These are phyloP conservation scores for Drosophila pallidifrons DNA, from an alignment of 1,140 invertebrate genomes.

Conservation along the genomic window DNA sequence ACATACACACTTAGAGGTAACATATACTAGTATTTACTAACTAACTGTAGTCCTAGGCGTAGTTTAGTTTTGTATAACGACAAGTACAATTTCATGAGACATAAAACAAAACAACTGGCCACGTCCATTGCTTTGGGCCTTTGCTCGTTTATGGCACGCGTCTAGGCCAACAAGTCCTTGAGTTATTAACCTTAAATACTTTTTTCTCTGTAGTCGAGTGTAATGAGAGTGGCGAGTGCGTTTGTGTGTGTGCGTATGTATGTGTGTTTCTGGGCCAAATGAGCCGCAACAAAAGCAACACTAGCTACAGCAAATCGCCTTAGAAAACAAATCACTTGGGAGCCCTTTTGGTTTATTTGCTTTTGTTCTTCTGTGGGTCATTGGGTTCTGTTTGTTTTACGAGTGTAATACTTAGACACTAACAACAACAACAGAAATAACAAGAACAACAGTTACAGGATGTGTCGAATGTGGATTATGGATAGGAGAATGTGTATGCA, in stretches of 20 bases:
- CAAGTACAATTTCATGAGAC: slow-evolving; percentile 70
- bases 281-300: slow-evolving; percentile 62
- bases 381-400: slow-evolving; percentile 34
- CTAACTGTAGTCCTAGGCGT: slow-evolving; percentile 34
- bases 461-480: slow-evolving; percentile 15
- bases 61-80: slow-evolving; percentile 53
- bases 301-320: slow-evolving; percentile 28
- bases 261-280: slow-evolving; percentile 56
- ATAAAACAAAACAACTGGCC: slow-evolving; percentile 61
- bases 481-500: neutral
- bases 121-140: slow-evolving; percentile 38
- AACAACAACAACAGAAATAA: slow-evolving; percentile 14
- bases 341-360: slow-evolving; percentile 48
- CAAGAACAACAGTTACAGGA: neutral
- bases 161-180: slow-evolving; percentile 59
- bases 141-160: slow-evolving; percentile 20
- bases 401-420: slow-evolving; percentile 30
- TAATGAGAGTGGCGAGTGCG: neutral
- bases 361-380: slow-evolving; percentile 40
- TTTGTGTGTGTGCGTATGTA: slow-evolving; percentile 20
- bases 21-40: slow-evolving; percentile 30
- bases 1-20: slow-evolving; percentile 4
- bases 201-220: slow-evolving; percentile 22
- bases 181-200: slow-evolving; percentile 75
- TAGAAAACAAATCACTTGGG: slow-evolving; percentile 64